Base-by-base conservation (phyloP, 2,113 vertebrate genomes). In the Odocoileus virginianus region DNA sequence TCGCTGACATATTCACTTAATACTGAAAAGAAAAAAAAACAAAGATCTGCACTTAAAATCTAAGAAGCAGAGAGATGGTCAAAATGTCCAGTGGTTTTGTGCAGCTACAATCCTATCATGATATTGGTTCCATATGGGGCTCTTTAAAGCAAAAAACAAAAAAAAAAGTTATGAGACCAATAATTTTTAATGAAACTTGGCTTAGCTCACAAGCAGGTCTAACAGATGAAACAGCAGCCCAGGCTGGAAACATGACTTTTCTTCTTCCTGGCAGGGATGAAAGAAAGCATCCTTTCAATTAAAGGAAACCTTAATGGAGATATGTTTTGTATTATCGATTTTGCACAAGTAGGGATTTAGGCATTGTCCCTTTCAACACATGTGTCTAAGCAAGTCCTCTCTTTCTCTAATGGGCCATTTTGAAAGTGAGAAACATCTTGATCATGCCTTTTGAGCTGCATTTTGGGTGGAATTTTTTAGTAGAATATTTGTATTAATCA, bases 101-200 rank as follows among this genome's bases (percentile, higher is more conserved):
- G 76, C 0, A 7, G 89, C 57, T 92, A 40, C 87, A 95, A 28
- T 96, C 93, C 98, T 93, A 58, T 98, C 87, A 84, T 81, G 93
- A 67, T 98, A 98, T 98, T 98, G 96, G 64, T 98, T 98, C 98
- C 98, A 99, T 98, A 98, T 99, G 99, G 97, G 94, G 96, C 83
- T 93, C 89, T 97, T 98, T 98, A 98, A 97, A 97, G 45, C 40
- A 96, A 93, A 98, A 96, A 90, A 93, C 58, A 87, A 94, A 87
- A 93, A 95, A 88, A 98, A 96, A 98, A 61, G 96, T 99, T 99
- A 99, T 97, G 98, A 98, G 98, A 97, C 98, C 97, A 98, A 98
- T 99, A 99, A 98, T 99, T 98, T 99, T 99, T 98, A 98, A 99
- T 99, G 98, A 98, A 99, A 98, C 97, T 99, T 98, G 98, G 98